These are phyloP conservation scores for Lophotis ruficrista DNA, from an alignment of 2,113 vertebrate species.

Conservation along the genomic window DNA sequence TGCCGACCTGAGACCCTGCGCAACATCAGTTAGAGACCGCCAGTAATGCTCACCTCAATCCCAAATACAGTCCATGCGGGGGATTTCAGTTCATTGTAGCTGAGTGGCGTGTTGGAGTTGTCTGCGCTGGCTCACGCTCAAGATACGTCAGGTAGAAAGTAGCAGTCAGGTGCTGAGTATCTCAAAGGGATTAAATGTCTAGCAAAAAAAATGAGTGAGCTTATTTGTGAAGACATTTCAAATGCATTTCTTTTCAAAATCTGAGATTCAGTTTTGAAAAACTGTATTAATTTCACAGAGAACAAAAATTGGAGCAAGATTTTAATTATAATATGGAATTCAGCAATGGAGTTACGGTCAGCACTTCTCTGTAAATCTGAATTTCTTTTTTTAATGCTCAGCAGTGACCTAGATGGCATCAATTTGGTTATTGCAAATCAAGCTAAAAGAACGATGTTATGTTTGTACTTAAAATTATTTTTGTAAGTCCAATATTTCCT, in stretches of 20 bases:
- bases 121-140: not conserved
- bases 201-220: not conserved
- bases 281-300: not conserved
- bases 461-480: conserved; percentile 17
- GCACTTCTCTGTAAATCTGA: not conserved
- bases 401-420: conserved; percentile 49
- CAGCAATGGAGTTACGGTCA: not conserved
- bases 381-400: conserved; percentile 11
- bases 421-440: conserved; percentile 35
- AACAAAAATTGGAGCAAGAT: not conserved
- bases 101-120: not conserved
- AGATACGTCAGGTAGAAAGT: not conserved
- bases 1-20: not conserved
- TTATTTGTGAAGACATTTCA: not conserved
- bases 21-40: not conserved
- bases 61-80: not conserved
- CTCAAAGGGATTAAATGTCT: not conserved
- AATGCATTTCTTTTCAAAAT: not conserved
- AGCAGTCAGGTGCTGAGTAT: not conserved
- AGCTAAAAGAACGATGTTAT: not conserved
- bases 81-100: not conserved
- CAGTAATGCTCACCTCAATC: not conserved
- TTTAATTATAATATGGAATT: conserved; percentile 14
- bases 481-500: not conserved
- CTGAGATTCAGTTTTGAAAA: not conserved